phyloP scores from a whole-genome alignment of 1,140 invertebrate genomes.

The Zeugodacus cucurbitae region DNA sequence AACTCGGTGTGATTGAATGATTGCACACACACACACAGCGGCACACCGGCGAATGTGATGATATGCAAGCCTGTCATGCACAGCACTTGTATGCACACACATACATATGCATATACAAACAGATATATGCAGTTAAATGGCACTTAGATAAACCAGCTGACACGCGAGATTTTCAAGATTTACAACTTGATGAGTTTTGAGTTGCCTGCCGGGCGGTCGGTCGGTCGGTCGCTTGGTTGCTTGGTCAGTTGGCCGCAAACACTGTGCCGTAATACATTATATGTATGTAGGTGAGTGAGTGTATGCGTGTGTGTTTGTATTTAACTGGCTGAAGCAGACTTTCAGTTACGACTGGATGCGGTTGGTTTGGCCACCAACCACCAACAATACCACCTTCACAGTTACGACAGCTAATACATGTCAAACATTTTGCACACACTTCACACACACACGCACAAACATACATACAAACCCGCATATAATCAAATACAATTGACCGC shows the following conservation, averaged over 20 bases:
- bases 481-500: slow-evolving; percentile 35
- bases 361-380: slow-evolving; percentile 1
- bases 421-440: slow-evolving; percentile 9
- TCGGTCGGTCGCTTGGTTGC: background rate
- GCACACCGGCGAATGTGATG: background rate
- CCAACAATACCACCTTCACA: slow-evolving; percentile 3
- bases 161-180: slow-evolving; percentile 13
- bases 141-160: background rate
- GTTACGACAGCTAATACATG: background rate
- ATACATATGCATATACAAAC: background rate
- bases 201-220: background rate
- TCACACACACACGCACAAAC: background rate
- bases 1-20: slow-evolving; percentile 33
- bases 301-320: background rate
- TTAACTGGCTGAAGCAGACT: background rate
- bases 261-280: background rate
- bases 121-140: background rate
- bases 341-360: slow-evolving; percentile 2
- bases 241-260: background rate
- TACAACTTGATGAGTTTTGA: background rate
- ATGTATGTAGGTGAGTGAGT: background rate
- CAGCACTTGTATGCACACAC: background rate
- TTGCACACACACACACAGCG: background rate
- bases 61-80: background rate
- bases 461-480: background rate